Evolutionary conservation across 2,888 invertebrate species (phyloP), one percentile per base, ranked within the genome.

Genomic region (Scaptomyza tumidula): DNA sequence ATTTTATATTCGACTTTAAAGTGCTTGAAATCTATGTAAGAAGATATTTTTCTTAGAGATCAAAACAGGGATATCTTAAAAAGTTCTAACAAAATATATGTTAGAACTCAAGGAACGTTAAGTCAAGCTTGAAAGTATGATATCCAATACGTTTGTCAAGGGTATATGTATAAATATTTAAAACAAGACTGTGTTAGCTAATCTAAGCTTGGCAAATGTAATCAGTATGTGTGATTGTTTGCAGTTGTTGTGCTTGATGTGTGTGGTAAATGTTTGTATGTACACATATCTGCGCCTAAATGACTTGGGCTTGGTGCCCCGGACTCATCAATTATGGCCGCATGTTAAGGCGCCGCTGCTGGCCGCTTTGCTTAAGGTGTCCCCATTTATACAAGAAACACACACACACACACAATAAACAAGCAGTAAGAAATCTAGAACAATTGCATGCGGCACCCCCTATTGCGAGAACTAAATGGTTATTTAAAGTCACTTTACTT

Each of bases 281-380:
- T n/a, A n/a, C n/a, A n/a, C n/a, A n/a, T n/a, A n/a, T n/a, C n/a
- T n/a, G n/a, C n/a, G n/a, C 50, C 63, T 71, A 75, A 77, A 75
- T 64, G 78, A 75, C 72, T 54, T 78, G 88, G 85, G 85, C 85
- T 88, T 85, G 85, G 88, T 85, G 69, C 27, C 70, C 69, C 27
- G 66, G 53, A 75, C 71, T 84, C 88, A 88, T 88, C 88, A 88
- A 85, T 85, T 88, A 85, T 88, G 56, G 75, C 63, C 86, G 57
- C 68, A 74, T 74, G 86, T 84, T 55, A 79, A 70, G 77, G 60
- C 52, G 64, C 63, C 45, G 55, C 59, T 14, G 14, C 14, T 65
- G 62, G 62, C 62, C 61, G 60, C 49, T 71, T 63, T 64, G 55
- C 75, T 68, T 60, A 57, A 74, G 76, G 78, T 75, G 78, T 74